Conservation (phyloP, 2,797 vertebrate genomes). For the Trachops cirrhosus region DNA sequence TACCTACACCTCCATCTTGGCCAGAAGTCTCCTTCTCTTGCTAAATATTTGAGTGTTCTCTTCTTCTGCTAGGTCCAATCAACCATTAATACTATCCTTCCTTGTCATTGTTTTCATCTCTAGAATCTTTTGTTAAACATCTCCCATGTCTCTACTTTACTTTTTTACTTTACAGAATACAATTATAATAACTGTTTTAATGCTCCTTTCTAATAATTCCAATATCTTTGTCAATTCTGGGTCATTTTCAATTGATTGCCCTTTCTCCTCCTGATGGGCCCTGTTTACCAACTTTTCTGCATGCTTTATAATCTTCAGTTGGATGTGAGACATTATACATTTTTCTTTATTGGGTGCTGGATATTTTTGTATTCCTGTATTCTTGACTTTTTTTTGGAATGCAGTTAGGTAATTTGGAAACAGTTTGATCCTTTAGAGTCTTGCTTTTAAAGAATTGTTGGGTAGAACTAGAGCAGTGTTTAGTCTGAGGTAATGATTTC, state of each 20-base stretch:
- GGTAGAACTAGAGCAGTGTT: neutral
- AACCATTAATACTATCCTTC: neutral
- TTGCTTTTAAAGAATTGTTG: neutral
- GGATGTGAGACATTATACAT: neutral
- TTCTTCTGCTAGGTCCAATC: neutral
- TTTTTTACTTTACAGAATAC: neutral
- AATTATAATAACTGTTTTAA: neutral
- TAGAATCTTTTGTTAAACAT: neutral
- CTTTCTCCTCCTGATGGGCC: neutral
- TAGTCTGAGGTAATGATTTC: neutral
- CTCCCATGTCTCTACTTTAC: neutral
- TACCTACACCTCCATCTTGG: too few species aligned
- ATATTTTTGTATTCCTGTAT: neutral
- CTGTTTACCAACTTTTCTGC: neutral
- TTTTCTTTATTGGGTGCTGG: neutral
- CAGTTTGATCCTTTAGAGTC: neutral
- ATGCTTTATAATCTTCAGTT: neutral
- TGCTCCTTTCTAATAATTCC: neutral
- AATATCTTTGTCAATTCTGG: neutral
- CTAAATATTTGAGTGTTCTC: neutral
- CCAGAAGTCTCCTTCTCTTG: neutral
- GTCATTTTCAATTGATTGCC: neutral
- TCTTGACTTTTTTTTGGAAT: neutral
- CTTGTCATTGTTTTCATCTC: neutral
- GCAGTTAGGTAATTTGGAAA: neutral